Percentiles rank a stretch among this genome's conserved stretches.
phyloP scores from a whole-genome alignment of 2,113 vertebrate genomes.

The Salminus brasiliensis region DNA sequence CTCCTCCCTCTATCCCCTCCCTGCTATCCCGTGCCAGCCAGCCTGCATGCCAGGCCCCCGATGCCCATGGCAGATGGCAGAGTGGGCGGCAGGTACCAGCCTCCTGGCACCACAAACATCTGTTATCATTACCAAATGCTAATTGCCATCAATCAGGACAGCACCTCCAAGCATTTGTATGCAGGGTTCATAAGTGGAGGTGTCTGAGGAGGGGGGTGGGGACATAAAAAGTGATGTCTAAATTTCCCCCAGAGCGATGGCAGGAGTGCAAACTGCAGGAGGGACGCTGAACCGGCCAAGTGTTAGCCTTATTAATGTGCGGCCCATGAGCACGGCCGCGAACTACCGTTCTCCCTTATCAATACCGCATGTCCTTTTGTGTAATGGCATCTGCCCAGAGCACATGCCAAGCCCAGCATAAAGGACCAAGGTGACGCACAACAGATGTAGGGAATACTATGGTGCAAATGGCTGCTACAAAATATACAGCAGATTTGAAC shows the following conservation, averaged over 20 bases:
- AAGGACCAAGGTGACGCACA: constrained; percentile 10
- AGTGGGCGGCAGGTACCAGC: constrained; percentile 87
- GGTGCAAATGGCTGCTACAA: not conserved
- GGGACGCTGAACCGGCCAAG: constrained; percentile 38
- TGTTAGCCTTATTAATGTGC: constrained; percentile 62
- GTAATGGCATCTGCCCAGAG: constrained; percentile 27
- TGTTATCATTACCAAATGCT: constrained; percentile 93
- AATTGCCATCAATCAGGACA: constrained; percentile 93
- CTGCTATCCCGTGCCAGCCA: constrained; percentile 50
- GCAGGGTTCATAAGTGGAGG: constrained; percentile 63
- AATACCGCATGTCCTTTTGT: constrained; percentile 41
- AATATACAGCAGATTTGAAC: not conserved
- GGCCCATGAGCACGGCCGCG: constrained; percentile 49
- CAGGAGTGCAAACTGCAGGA: constrained; percentile 57
- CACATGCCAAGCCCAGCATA: constrained; percentile 9
- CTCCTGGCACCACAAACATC: constrained; percentile 90
- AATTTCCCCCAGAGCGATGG: constrained; percentile 76
- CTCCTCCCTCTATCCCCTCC: constrained; percentile 44
- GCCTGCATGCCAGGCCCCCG: constrained; percentile 69
- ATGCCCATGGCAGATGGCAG: constrained; percentile 85
- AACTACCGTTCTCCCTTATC: constrained; percentile 36
- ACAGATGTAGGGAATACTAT: not conserved
- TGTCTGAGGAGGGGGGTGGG: constrained; percentile 38
- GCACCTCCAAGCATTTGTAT: constrained; percentile 87
- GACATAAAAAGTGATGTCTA: constrained; percentile 76